Conservation (phyloP, 2,888 invertebrate genomes). For the Drosophila helvetica region DNA sequence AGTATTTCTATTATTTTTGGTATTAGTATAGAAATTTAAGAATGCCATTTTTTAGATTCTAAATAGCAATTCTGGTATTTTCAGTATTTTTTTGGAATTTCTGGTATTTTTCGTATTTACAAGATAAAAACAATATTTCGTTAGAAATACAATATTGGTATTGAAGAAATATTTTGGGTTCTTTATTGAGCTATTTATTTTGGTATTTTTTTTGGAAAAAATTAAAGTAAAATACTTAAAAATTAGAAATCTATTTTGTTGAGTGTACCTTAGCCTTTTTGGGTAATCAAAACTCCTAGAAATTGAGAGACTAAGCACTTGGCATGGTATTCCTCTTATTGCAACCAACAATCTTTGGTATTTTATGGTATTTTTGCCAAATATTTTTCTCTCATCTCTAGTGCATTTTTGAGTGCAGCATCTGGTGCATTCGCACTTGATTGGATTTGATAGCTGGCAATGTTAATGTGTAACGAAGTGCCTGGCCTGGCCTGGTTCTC, state of each 20-base stretch:
- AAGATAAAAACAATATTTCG: not conserved
- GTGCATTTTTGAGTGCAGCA: slow-evolving; percentile 17
- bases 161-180: not conserved
- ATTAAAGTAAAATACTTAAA: no score
- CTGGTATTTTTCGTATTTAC: not conserved
- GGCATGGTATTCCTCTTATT: not conserved
- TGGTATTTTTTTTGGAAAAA: not conserved
- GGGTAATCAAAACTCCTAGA: not conserved
- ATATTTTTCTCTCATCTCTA: slow-evolving; percentile 11
- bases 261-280: not conserved
- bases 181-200: not conserved
- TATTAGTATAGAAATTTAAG: no score
- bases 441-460: slow-evolving; percentile 74
- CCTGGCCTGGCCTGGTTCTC: slow-evolving; percentile 15
- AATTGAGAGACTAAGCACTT: not conserved
- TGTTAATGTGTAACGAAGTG: slow-evolving; percentile 62
- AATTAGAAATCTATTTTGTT: no score
- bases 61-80: no score
- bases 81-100: not conserved
- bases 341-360: not conserved
- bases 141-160: accelerated
- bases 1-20: no score
- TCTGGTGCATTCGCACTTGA: slow-evolving; percentile 67
- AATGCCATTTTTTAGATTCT: no score
- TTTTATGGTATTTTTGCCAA: not conserved